Evolutionary conservation across 2,888 invertebrate genomes (phyloP), one percentile per base, ranked within the genome.

Genomic region (Synergus gifuensis): DNA sequence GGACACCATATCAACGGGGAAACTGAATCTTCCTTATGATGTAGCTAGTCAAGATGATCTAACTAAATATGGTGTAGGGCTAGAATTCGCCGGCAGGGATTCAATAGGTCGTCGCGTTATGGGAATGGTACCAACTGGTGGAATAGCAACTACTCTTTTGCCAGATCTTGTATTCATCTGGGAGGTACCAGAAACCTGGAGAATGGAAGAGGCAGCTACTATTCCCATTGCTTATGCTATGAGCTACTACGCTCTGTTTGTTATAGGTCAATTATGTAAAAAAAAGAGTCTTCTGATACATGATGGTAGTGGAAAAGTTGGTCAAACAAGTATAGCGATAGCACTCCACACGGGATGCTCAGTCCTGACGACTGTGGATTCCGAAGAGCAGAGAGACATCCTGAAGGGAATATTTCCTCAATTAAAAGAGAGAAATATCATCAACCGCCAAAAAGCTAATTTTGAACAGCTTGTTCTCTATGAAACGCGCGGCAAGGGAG

Each of bases 291-390:
- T 99, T 79, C 94, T 99, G 16, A 96, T 99, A 86, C 98, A 99
- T 92, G 98, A 98, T 77, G 98, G 98, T 83, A 96, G 97, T 84
- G 99, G 98, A 80, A 98, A 98, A 88, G 98, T 99, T 54, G 99
- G 99, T 9, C 98, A 98, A 93, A 99, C 99, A 2, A 98, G 99
- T 83, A 98, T 99, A 88, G 94, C 98, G 36, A 97, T 99, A 88
- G 98, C 98, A 77, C 94, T 99, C 77, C 95, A 96, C 91, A 95
- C 96, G 92, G 98, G 98, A 76, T 96, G 98, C 93, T 95, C 94
- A 78, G 98, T 98, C 7, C 98, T 94, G 93, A 98, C 98, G 14
- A 99, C 99, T 0, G 98, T 98, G 76, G 98, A 97, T 82, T 97
- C 97, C 80, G 93, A 95, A 86, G 97, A 97, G 83, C 98, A 98